Conservation (phyloP, 1,140 invertebrate genomes). For the Sycophaga agraensis region DNA sequence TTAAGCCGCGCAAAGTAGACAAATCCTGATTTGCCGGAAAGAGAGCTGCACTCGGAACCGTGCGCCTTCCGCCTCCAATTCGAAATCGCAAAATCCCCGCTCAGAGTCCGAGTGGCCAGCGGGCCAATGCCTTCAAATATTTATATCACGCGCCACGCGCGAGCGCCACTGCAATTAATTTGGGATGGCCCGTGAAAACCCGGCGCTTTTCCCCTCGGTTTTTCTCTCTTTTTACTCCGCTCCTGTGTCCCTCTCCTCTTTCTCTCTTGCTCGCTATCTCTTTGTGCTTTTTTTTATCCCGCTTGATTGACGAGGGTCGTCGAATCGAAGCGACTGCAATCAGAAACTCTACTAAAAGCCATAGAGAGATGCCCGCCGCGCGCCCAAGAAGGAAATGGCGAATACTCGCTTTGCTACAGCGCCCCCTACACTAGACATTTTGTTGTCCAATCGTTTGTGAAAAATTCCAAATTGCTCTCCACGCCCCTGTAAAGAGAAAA, state of each 20-base stretch:
- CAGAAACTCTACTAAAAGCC: conserved; percentile 35
- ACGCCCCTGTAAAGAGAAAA: too few species aligned
- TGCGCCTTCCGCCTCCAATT: too few species aligned
- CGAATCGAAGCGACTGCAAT: conserved; percentile 22
- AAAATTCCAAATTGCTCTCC: conserved; percentile 38
- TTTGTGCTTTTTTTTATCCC: background rate
- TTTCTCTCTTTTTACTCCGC: too few species aligned
- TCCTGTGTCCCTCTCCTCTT: too few species aligned
- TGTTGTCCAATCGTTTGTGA: conserved; percentile 35
- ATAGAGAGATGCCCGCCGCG: conserved; percentile 18
- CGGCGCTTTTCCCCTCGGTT: conserved; percentile 2
- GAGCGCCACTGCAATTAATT: conserved; percentile 35
- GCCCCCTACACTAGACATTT: conserved; percentile 39
- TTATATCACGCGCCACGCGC: conserved; percentile 11
- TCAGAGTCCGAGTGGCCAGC: background rate
- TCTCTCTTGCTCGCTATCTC: background rate
- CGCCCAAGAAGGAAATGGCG: conserved; percentile 26
- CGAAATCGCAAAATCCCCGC: background rate
- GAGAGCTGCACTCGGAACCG: too few species aligned
- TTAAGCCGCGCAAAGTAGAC: too few species aligned
- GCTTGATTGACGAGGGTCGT: conserved; percentile 13
- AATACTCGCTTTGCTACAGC: conserved; percentile 35
- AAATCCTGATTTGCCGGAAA: too few species aligned
- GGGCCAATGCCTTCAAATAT: background rate
- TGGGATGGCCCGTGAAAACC: conserved; percentile 27